Evolutionary conservation across 2,113 vertebrate genomes (phyloP).

Genomic region (Pituophis catenifer): DNA sequence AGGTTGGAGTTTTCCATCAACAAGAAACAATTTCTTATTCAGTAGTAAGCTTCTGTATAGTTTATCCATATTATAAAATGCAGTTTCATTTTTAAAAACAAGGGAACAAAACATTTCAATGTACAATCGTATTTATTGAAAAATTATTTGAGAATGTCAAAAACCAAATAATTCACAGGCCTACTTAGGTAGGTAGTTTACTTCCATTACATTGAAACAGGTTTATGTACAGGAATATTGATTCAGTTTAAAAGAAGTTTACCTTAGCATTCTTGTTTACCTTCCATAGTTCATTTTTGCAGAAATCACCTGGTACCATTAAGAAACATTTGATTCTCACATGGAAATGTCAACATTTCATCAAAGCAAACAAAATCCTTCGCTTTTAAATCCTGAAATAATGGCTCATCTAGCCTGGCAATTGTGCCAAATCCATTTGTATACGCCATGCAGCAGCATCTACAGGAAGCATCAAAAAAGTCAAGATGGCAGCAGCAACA

Average conservation of each 20-base stretch:
- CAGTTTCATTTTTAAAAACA: neutral
- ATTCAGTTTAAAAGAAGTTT: neutral
- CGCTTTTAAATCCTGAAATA: neutral
- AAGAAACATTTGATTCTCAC: neutral
- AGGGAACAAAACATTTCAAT: neutral
- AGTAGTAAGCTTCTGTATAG: neutral
- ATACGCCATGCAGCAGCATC: neutral
- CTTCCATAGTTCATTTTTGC: neutral
- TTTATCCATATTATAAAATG: neutral
- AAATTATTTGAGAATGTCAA: neutral
- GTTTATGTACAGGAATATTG: neutral
- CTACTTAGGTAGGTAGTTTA: neutral
- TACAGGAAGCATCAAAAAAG: neutral
- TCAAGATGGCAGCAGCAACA: neutral
- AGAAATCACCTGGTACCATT: neutral
- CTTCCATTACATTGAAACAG: neutral
- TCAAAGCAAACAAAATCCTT: slow-evolving; percentile 4
- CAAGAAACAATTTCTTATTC: neutral
- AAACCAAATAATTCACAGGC: neutral
- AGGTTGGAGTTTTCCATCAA: neutral
- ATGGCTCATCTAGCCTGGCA: neutral
- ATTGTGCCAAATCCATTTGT: neutral
- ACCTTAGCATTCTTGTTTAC: neutral
- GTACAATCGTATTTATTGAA: neutral
- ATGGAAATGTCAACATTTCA: neutral